Evolutionary conservation across 2,888 invertebrate genomes (phyloP).

Genomic region (Rhorus exstirpatorius): DNA sequence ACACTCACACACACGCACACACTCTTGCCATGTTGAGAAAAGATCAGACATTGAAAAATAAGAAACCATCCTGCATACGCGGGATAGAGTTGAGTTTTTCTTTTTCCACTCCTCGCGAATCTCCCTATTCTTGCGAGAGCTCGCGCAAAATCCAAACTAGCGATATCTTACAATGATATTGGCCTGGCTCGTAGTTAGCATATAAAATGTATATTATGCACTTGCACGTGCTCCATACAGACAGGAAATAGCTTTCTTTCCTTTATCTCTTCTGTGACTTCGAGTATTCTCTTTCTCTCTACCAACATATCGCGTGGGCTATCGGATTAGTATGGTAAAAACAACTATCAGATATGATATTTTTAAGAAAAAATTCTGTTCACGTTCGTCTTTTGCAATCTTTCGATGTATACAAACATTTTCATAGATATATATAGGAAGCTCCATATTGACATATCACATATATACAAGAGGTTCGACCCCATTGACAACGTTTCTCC

Average conservation of each 20-base stretch:
- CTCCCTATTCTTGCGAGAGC: not conserved
- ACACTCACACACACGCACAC: not conserved
- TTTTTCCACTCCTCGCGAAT: not conserved
- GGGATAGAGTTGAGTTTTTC: conserved; percentile 16
- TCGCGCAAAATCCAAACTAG: conserved; percentile 1
- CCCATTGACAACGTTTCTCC: conserved; percentile 44
- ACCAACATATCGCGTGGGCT: not conserved
- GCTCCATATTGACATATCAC: too few relatives aligned
- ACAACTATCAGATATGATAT: not conserved
- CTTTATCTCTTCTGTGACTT: not conserved
- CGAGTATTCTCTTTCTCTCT: not conserved
- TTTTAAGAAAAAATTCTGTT: conserved; percentile 9
- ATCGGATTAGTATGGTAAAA: conserved; percentile 9
- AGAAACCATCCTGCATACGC: conserved; percentile 24
- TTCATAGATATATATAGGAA: not conserved
- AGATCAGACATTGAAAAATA: conserved; percentile 65
- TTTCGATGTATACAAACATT: not conserved
- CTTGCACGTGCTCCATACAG: not conserved
- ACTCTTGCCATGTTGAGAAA: conserved; percentile 39
- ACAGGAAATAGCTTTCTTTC: not conserved
- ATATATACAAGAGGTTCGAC: not conserved
- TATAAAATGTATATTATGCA: conserved; percentile 30
- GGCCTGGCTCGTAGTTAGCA: conserved; percentile 26
- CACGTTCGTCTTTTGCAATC: not conserved
- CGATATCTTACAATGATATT: conserved; percentile 13